Evolutionary conservation across 2,888 invertebrate species (phyloP), one percentile per base, ranked within the genome.

Genomic region (Eledone cirrhosa): DNA sequence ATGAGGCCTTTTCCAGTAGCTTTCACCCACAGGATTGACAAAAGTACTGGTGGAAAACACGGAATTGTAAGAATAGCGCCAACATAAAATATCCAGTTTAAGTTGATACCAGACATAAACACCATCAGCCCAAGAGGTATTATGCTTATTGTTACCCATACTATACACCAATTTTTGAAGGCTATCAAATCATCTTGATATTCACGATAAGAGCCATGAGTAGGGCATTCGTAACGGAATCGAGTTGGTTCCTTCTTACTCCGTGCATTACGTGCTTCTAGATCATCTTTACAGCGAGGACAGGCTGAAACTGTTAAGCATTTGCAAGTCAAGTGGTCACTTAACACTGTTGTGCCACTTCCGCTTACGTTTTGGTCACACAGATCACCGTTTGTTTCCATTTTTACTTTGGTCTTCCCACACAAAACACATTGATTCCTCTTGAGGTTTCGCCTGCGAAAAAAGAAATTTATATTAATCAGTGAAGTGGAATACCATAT

Each of bases 81-180:
- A 16, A 88, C 87, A 80, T 88, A 87, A 84, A 89, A 90, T 75
- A 89, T 87, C 90, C 90, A 90, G 81, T 88, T 88, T 19, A 90
- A 84, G 80, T 89, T 87, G 33, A 90, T 87, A 14, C 88, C 87
- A 5, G 87, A 85, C 77, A 85, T 85, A 81, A 89, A 88, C 72
- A 89, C 84, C 8, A 88, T 82, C 59, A 90, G 83, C 2, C 88
- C 88, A 7, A 89, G 84, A 0, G 90, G 89, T n/a, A 90, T 86
- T 63, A 89, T 88, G 22, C 84, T 83, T 22, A 89, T 83, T 1
- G 88, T 89, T 13, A 88, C 87, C 85, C 86, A 85, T 27, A 90
- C 86, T 67, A 90, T 89, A 77, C 88, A 87, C 88, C 89, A 89
- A 82, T 89, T 89, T 82, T 89, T 90, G 78, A 88, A 87, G 72